Evolutionary conservation across 2,113 vertebrate species (phyloP).

Genomic region (Naja naja): DNA sequence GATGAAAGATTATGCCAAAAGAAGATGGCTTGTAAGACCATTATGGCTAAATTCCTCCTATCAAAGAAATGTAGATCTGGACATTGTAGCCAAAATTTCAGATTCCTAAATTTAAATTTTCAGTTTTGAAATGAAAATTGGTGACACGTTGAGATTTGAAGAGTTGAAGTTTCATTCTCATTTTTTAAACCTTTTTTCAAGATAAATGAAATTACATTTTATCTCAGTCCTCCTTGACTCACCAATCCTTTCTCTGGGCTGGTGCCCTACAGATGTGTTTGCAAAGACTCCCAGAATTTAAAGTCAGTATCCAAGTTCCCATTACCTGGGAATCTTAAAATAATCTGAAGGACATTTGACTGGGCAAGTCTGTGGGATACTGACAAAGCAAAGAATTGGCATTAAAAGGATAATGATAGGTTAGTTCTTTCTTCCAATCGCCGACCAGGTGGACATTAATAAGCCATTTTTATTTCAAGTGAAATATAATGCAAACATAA

Average conservation of each 20-base stretch:
- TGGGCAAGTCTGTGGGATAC: background rate
- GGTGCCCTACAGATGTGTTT: background rate
- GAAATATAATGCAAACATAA: background rate
- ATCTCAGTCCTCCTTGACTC: background rate
- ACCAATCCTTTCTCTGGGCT: background rate
- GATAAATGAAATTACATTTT: background rate
- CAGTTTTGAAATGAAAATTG: background rate
- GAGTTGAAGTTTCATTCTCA: background rate
- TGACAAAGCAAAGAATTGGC: background rate
- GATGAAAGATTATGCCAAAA: background rate
- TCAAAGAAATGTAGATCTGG: background rate
- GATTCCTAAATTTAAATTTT: background rate
- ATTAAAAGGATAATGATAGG: background rate
- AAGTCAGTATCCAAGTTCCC: background rate
- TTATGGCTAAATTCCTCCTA: background rate
- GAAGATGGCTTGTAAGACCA: background rate
- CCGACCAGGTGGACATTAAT: background rate
- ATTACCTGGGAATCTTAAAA: background rate
- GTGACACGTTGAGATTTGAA: background rate
- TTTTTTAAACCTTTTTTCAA: background rate
- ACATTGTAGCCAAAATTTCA: background rate
- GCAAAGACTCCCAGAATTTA: background rate
- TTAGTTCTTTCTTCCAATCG: background rate
- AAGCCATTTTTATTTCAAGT: background rate
- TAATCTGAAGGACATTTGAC: background rate